phyloP scores from a whole-genome alignment of 2,113 vertebrate species.

The Rhineura floridana region DNA sequence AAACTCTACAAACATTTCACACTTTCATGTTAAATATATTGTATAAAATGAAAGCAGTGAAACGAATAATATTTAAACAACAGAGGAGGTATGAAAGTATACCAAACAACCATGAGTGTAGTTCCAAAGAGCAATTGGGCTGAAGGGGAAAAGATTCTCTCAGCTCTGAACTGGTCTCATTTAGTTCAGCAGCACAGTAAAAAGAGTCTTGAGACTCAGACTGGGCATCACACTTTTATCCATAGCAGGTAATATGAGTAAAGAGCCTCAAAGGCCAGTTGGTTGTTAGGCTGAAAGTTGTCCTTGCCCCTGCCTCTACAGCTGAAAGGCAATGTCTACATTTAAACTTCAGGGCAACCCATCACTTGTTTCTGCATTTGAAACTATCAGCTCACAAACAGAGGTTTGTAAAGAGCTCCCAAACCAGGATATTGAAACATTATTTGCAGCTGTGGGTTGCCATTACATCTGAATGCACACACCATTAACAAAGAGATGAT shows the following conservation, averaged over 20 bases:
- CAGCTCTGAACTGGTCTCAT: not conserved
- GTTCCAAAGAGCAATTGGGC: not conserved
- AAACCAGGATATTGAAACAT: not conserved
- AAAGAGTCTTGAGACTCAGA: not conserved
- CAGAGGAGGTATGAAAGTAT: constrained; percentile 10
- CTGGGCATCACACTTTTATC: not conserved
- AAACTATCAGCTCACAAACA: too few relatives aligned
- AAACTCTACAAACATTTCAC: not conserved
- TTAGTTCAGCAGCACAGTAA: not conserved
- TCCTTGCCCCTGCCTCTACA: not conserved
- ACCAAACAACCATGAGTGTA: not conserved
- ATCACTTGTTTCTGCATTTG: not conserved
- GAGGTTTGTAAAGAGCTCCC: not conserved
- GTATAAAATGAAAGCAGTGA: not conserved
- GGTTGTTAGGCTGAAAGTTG: not conserved
- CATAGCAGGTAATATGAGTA: not conserved
- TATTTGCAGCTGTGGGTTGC: not conserved
- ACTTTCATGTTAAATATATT: constrained; percentile 13
- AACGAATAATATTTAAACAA: not conserved
- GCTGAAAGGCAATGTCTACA: not conserved
- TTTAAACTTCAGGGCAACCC: not conserved
- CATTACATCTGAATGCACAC: not conserved
- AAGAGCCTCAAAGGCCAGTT: not conserved
- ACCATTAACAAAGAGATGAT: too few relatives aligned
- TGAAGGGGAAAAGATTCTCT: not conserved